Evolutionary conservation across 2,113 vertebrate species (phyloP).

Genomic region (Fregetta grallaria): DNA sequence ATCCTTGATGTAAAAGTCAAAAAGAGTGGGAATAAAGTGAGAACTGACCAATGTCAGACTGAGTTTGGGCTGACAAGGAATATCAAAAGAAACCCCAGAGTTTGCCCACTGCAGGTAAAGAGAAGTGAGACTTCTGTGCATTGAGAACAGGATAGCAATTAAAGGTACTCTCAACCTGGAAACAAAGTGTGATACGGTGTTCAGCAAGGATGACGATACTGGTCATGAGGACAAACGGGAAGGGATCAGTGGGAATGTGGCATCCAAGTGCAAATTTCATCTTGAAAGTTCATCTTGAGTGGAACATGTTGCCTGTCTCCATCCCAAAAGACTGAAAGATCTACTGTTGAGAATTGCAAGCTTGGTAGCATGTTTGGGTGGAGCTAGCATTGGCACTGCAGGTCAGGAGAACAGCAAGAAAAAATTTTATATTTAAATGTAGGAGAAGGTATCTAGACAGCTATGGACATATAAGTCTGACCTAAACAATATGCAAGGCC

Average conservation of each 20-base stretch:
- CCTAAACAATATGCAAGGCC: background rate
- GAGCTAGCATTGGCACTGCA: background rate
- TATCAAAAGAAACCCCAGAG: background rate
- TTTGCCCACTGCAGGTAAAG: background rate
- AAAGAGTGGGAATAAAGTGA: background rate
- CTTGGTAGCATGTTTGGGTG: background rate
- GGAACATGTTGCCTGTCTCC: background rate
- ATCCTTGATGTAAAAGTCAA: background rate
- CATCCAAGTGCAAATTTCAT: background rate
- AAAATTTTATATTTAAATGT: background rate
- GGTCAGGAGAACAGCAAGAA: background rate
- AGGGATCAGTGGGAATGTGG: background rate
- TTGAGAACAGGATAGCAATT: background rate
- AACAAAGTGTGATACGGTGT: background rate
- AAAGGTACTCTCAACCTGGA: background rate
- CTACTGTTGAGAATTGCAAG: background rate
- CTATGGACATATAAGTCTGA: background rate
- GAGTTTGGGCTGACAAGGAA: background rate
- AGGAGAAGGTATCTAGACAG: background rate
- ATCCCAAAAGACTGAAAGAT: background rate
- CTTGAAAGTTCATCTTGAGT: background rate
- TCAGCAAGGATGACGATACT: background rate
- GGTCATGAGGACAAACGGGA: background rate
- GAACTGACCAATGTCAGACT: background rate
- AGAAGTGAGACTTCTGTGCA: background rate